Conservation (phyloP, 1,140 invertebrate species). For the Halesus radiatus region DNA sequence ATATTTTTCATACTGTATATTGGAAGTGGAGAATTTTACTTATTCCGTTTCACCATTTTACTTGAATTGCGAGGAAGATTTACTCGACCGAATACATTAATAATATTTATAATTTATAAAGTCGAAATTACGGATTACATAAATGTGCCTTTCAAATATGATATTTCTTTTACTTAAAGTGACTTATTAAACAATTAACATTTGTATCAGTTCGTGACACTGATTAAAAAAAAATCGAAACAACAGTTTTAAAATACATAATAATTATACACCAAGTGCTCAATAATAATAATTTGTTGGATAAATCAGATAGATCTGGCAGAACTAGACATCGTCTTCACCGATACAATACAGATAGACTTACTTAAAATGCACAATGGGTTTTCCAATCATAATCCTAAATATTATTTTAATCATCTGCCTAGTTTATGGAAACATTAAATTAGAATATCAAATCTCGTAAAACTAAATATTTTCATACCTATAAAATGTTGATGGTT, state of each 20-base stretch:
- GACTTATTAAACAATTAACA: conserved; percentile 9
- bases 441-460: background rate
- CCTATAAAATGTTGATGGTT: conserved; percentile 6
- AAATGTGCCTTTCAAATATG: conserved; percentile 19
- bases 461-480: conserved; percentile 21
- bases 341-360: too few relatives aligned
- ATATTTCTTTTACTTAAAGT: conserved; percentile 26
- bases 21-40: background rate
- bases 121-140: conserved; percentile 9
- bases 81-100: background rate
- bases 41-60: background rate
- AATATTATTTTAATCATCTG: too few relatives aligned
- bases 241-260: conserved; percentile 2
- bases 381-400: too few relatives aligned
- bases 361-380: too few relatives aligned
- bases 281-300: conserved; percentile 2
- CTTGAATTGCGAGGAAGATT: background rate
- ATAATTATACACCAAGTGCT: background rate
- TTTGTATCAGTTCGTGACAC: conserved; percentile 20
- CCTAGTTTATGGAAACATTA: too few relatives aligned
- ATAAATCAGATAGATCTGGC: too few relatives aligned
- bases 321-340: too few relatives aligned
- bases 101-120: conserved; percentile 13
- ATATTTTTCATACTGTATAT: background rate
- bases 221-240: background rate